phyloP scores from a whole-genome alignment of 1,140 invertebrate species.

The Physella acuta region DNA sequence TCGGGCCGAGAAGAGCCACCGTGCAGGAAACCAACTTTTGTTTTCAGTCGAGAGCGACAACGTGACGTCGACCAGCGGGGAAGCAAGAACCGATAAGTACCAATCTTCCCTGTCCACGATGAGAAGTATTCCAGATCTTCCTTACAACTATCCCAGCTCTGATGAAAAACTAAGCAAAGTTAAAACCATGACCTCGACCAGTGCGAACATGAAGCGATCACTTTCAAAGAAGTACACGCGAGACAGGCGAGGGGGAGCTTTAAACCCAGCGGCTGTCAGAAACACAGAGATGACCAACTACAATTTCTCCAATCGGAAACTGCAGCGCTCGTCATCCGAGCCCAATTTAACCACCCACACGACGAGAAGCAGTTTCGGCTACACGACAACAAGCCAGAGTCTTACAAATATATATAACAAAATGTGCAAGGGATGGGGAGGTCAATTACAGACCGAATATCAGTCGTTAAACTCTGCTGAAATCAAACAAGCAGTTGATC shows the following conservation, averaged over 20 bases:
- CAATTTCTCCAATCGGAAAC: neutral
- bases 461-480: no score
- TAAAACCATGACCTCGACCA: no score
- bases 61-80: neutral
- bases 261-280: neutral
- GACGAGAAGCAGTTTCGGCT: no score
- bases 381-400: no score
- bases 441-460: no score
- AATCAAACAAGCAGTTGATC: no score
- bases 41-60: neutral
- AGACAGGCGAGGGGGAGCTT: neutral
- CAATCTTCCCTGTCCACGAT: neutral
- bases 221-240: neutral
- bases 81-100: neutral
- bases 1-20: no score
- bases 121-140: neutral
- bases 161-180: no score
- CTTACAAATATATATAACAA: no score
- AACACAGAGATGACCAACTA: neutral
- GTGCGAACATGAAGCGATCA: no score
- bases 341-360: neutral
- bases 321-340: neutral
- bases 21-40: no score
- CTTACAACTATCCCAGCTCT: neutral
- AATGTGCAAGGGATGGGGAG: no score